A percentile compares a stretch with the other conserved stretches of the same genome.
Conservation (phyloP, 2,797 vertebrate genomes). For the Dipus sagitta region DNA sequence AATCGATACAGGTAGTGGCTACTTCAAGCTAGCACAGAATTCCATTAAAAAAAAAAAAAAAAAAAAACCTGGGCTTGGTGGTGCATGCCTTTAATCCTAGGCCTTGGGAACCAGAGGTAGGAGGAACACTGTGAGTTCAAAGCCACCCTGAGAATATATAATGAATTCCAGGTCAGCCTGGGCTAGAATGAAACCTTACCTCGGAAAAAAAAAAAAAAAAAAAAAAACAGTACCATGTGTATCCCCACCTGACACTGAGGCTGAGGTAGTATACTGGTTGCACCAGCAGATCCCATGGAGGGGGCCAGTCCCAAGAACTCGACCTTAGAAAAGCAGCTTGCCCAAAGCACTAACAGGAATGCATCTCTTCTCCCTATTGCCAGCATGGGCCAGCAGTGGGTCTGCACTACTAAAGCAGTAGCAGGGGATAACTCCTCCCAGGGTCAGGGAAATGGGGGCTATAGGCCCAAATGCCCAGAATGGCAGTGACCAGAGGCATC, state of each 20-base stretch:
- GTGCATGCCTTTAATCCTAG: too few species aligned
- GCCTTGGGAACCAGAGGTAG: too few species aligned
- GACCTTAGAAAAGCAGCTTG: neutral
- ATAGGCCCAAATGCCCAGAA: neutral
- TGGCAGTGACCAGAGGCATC: neutral
- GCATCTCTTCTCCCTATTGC: neutral
- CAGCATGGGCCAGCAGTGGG: neutral
- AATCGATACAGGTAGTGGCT: neutral
- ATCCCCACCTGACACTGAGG: neutral
- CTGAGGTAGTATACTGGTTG: neutral
- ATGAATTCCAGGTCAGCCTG: too few species aligned
- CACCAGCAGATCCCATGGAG: neutral
- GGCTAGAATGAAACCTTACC: too few species aligned
- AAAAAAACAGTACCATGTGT: neutral
- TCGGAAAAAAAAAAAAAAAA: too few species aligned
- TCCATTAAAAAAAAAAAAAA: neutral
- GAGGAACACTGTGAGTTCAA: too few species aligned
- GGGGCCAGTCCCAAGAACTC: neutral
- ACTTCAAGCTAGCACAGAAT: neutral
- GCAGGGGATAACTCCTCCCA: neutral
- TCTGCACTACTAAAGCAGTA: neutral
- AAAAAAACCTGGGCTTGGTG: too few species aligned
- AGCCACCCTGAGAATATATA: too few species aligned
- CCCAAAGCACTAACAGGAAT: neutral
- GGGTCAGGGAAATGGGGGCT: too few species aligned